Conservation (phyloP, 1,140 invertebrate species). For the Drosophila asahinai region DNA sequence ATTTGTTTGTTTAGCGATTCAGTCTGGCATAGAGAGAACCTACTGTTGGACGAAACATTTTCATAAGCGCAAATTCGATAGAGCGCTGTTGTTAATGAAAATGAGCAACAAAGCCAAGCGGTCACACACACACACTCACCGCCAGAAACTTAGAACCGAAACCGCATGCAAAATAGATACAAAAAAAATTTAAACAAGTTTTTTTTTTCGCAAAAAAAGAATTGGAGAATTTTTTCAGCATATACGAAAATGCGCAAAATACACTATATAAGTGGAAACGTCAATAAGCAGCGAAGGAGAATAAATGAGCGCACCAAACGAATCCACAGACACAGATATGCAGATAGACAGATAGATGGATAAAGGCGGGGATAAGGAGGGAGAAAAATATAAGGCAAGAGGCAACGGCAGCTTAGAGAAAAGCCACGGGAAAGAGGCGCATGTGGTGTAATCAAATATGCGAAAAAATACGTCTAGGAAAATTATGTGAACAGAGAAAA, state of each 20-base stretch:
- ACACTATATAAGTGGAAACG: constrained; percentile 81
- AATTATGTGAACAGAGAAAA: constrained; percentile 12
- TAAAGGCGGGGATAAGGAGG: constrained; percentile 5
- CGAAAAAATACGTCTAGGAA: constrained; percentile 53
- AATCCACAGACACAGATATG: constrained; percentile 58
- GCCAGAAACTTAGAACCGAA: constrained; percentile 33
- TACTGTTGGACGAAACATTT: constrained; percentile 72
- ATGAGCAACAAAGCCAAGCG: constrained; percentile 79
- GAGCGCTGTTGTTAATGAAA: constrained; percentile 78
- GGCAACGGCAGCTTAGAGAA: constrained; percentile 42
- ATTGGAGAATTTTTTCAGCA: constrained; percentile 65
- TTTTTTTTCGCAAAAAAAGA: constrained; percentile 56
- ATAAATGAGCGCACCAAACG: constrained; percentile 64
- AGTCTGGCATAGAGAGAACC: constrained; percentile 52
- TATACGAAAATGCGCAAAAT: constrained; percentile 79
- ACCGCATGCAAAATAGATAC: constrained; percentile 71
- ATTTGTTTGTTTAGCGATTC: constrained; percentile 72
- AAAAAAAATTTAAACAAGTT: constrained; percentile 64
- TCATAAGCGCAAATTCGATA: constrained; percentile 33
- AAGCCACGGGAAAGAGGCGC: constrained; percentile 55
- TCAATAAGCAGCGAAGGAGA: constrained; percentile 66
- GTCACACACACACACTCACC: constrained; percentile 35
- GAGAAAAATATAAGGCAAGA: constrained; percentile 26
- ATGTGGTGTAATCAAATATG: constrained; percentile 75
- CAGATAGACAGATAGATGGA: constrained; percentile 12